These are phyloP conservation scores for Archivesica marissinica DNA, from an alignment of 1,140 invertebrate species.

Conservation along the genomic window DNA sequence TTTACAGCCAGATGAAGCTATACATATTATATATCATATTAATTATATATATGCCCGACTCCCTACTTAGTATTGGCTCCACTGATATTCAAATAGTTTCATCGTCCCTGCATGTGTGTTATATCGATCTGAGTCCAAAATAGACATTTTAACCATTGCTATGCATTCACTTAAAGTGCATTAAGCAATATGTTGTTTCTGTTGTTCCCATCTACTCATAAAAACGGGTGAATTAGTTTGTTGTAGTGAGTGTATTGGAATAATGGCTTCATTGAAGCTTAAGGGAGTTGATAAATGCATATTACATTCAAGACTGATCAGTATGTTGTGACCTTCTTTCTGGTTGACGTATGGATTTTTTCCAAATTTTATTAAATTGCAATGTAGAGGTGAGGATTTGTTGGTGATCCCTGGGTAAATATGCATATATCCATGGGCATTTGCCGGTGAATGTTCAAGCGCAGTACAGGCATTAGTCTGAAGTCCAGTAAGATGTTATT, in stretches of 20 bases:
- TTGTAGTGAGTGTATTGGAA: conserved; percentile 40
- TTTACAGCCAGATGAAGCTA: too few species aligned
- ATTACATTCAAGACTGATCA: conserved; percentile 29
- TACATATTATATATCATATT: too few species aligned
- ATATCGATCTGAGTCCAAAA: too few species aligned
- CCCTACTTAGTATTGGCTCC: too few species aligned
- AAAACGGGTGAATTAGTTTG: conserved; percentile 9
- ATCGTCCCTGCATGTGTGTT: too few species aligned
- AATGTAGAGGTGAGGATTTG: conserved; percentile 30
- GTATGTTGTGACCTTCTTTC: conserved; percentile 9
- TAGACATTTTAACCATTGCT: too few species aligned
- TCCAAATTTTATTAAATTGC: conserved; percentile 52
- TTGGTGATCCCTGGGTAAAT: conserved; percentile 37
- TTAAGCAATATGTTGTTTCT: too few species aligned
- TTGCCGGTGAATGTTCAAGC: not conserved
- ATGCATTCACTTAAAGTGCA: too few species aligned
- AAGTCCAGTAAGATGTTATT: not conserved
- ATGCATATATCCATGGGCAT: conserved; percentile 7
- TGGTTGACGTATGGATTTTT: conserved; percentile 50
- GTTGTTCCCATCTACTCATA: conserved; percentile 4
- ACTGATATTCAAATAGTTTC: too few species aligned
- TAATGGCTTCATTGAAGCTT: conserved; percentile 31
- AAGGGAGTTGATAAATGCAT: conserved; percentile 41
- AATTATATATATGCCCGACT: too few species aligned
- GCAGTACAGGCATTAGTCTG: not conserved